Evolutionary conservation across 2,113 vertebrate species (phyloP).

Genomic region (Pluvianellus socialis): DNA sequence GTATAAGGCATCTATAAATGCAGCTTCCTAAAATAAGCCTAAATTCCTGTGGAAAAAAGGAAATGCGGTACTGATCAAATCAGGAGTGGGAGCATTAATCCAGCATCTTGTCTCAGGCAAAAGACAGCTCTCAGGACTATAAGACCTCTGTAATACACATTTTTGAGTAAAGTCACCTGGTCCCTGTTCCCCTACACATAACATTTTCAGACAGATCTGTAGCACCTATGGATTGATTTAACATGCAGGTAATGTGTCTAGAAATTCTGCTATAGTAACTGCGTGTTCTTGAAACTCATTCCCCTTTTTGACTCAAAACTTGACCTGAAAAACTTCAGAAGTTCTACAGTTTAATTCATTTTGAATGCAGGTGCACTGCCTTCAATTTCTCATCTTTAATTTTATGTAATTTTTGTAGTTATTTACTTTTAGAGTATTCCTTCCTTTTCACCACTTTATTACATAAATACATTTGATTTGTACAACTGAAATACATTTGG

Average conservation of each 20-base stretch:
- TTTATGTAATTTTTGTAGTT: not conserved
- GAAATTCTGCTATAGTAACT: not conserved
- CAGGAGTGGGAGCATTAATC: not conserved
- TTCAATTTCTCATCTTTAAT: not conserved
- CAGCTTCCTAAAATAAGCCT: not conserved
- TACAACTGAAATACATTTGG: not conserved
- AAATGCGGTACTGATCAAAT: not conserved
- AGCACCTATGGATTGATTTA: not conserved
- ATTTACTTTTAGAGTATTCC: not conserved
- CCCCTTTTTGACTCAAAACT: not conserved
- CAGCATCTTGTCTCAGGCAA: not conserved
- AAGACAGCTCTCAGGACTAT: not conserved
- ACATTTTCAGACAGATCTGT: not conserved
- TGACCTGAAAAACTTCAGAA: not conserved
- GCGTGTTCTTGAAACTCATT: not conserved
- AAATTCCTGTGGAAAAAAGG: not conserved
- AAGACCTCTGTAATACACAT: not conserved
- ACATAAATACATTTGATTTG: not conserved
- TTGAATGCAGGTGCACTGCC: not conserved
- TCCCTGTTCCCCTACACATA: not conserved
- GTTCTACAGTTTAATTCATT: not conserved
- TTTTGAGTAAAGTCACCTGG: not conserved
- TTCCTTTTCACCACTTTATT: not conserved
- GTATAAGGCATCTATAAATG: not conserved
- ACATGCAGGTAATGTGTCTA: not conserved